Base-by-base conservation (phyloP, 2,797 vertebrate genomes). In the Amazona ochrocephala region DNA sequence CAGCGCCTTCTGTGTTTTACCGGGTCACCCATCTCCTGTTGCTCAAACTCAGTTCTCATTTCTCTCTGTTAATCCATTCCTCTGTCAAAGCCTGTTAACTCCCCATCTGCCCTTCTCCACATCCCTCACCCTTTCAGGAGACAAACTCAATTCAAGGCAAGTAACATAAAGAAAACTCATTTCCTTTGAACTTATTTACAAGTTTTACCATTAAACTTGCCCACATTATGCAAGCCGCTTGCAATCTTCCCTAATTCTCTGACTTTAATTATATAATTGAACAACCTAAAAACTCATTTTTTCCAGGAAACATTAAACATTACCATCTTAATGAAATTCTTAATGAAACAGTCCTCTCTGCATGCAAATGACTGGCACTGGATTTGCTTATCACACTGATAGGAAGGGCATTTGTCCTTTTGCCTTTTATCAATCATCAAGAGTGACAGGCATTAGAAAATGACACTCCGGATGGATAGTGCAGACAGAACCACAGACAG, bases 241-340 rank as follows among this genome's bases (percentile, higher is more conserved):
- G 97, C 98, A 98, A 98, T 98, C 97, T 97, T 95, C 94, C 97
- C 94, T 98, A 97, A 98, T 98, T 98, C 98, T 97, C 96, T 94
- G 95, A 89, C 97, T 98, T 98, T 98, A 98, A 98, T 98, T 98
- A 98, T 97, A 97, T 97, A 98, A 98, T 98, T 98, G 98, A 98
- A 97, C 97, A 97, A 98, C 96, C 94, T 96, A 80, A 97, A 98
- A 98, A 42, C 98, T 98, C 98, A 98, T 98, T 98, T 98, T 98
- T 98, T 97, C 97, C 96, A 96, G 97, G 98, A 98, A 98, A 98
- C 97, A 97, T 98, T 98, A 98, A 98, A 98, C 98, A 98, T 98
- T 98, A 98, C 97, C 97, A 98, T 98, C 98, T 98, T 98, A 98
- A 98, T 98, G 98, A 98, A 98, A 98, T 98, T 98, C 97, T 98